These are phyloP conservation scores for Myiagra hebetior DNA, from an alignment of 2,113 vertebrate species.

Conservation along the genomic window DNA sequence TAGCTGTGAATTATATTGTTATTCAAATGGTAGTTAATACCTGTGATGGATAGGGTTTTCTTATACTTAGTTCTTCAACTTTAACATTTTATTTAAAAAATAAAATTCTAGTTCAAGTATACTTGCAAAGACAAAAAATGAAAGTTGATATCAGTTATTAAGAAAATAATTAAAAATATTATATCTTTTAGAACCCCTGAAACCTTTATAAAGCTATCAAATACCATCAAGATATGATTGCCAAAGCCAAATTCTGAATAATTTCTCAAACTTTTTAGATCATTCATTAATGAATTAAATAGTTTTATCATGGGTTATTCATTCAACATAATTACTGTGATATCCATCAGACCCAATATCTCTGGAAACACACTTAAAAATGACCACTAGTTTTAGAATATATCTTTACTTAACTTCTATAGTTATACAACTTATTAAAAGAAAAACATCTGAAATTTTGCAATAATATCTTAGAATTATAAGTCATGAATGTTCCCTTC, in stretches of 20 bases:
- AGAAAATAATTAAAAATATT: background rate
- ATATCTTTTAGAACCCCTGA: background rate
- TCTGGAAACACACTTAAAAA: background rate
- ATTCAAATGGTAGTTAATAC: background rate
- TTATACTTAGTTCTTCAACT: background rate
- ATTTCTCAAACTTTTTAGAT: background rate
- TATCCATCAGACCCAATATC: background rate
- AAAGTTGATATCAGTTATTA: background rate
- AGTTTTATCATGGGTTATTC: background rate
- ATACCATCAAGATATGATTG: background rate
- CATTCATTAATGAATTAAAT: background rate
- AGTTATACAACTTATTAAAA: background rate
- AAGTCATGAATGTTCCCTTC: background rate
- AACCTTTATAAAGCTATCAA: background rate
- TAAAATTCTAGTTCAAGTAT: background rate
- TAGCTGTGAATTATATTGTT: background rate
- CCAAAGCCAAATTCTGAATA: background rate
- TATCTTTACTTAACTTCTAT: background rate
- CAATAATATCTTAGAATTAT: background rate
- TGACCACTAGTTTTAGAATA: background rate
- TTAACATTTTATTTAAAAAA: background rate
- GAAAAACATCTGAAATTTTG: background rate
- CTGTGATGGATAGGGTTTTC: background rate
- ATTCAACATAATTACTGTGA: background rate
- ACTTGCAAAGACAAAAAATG: background rate